A percentile compares a stretch with the other conserved stretches of the same genome.
Evolutionary conservation across 2,888 invertebrate species (phyloP).

Genomic region (Drosophila incognita): DNA sequence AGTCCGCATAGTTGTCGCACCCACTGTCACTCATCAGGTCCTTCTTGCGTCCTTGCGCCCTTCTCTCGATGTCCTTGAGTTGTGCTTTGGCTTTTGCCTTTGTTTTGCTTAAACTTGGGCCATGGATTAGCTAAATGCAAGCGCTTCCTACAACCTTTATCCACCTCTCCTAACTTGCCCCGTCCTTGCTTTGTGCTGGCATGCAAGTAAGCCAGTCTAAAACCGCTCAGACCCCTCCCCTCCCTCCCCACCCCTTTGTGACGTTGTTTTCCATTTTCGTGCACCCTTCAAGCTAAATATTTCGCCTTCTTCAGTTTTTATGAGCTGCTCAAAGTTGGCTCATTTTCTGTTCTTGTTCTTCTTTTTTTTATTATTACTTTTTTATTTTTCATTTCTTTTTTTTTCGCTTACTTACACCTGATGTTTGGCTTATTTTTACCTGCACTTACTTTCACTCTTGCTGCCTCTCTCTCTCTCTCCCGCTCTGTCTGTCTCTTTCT

Average conservation of each 20-base stretch:
- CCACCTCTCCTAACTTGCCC: slow-evolving; percentile 5
- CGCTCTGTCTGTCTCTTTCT: not conserved
- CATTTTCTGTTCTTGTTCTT: slow-evolving; percentile 3
- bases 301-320: slow-evolving; percentile 73
- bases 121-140: slow-evolving; percentile 76
- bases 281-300: slow-evolving; percentile 70
- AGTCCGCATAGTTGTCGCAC: slow-evolving; percentile 60
- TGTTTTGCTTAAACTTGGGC: slow-evolving; percentile 69
- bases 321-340: slow-evolving; percentile 68
- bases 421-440: slow-evolving; percentile 60
- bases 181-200: slow-evolving; percentile 6
- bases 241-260: not conserved
- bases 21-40: slow-evolving; percentile 47
- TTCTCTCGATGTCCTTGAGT: slow-evolving; percentile 47
- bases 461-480: not conserved
- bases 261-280: slow-evolving; percentile 22
- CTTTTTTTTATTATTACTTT: slow-evolving; percentile 21
- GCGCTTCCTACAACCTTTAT: slow-evolving; percentile 14
- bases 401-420: slow-evolving; percentile 66
- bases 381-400: slow-evolving; percentile 22
- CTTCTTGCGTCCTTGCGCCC: slow-evolving; percentile 36
- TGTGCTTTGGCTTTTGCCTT: slow-evolving; percentile 54
- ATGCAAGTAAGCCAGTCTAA: slow-evolving; percentile 41
- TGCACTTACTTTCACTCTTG: slow-evolving; percentile 8
- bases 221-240: not conserved